Base-by-base conservation (phyloP, 1,140 invertebrate genomes). In the Hormaphis cornu region DNA sequence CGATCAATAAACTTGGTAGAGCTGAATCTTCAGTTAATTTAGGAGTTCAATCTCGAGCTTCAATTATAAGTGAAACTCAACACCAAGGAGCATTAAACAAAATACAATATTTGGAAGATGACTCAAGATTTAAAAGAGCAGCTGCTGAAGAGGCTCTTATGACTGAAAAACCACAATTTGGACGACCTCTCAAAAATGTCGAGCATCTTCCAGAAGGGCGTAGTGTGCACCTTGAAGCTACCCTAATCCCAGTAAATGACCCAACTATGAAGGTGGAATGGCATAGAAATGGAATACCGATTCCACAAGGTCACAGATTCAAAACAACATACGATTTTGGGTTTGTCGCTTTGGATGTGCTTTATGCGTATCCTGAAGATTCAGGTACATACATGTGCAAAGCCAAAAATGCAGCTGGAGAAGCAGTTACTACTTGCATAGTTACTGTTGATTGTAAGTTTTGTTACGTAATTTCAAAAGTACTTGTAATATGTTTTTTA, bases 291-390 rank as follows among this genome's bases (percentile, higher is more conserved):
- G 94, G 93, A 63, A 83, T 85, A 74, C 92, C 93, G 1, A 86
- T 97, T 73, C 87, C 88, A 74, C 89, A 91, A 75, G 90, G 91
- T 74, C 90, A 93, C 75, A 85, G 91, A 73, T 93, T 93, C 78
- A 92, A 93, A 78, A 93, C 92, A 9, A 91, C 89, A 7, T 93
- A 97, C 75, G 94, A 98, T 77, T 97, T 97, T 81, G 94, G 94
- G 71, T 97, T 93, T 78, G 93, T 97, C 8, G 90, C 93, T 59
- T 80, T 98, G 40, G 94, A 97, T 78, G 91, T 98, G 74, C 81
- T 97, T n/a, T 97, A 96, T 79, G 91, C 92, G 46, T 96, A 95
- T 79, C 86, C 91, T 40, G 95, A 97, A 83, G 95, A 97, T 77
- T 90, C 89, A 46, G 92, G 93, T 53, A 93, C 92, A 61, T 98